Conservation (phyloP, 2,888 invertebrate species). For the Chesias legatella region DNA sequence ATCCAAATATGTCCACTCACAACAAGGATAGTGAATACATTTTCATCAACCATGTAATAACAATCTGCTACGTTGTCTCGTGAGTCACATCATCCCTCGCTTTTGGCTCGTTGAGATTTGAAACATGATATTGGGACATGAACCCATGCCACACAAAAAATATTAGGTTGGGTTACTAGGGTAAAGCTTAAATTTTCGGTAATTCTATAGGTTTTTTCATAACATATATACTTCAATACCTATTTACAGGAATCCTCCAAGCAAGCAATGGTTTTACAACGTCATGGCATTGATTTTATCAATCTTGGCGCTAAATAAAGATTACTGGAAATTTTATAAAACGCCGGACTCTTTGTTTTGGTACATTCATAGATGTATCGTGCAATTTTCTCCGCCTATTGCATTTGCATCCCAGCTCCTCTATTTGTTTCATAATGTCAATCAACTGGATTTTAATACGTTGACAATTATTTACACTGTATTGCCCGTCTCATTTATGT, state of each 20-base stretch:
- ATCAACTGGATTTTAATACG: conserved; percentile 14
- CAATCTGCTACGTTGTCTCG: too few relatives aligned
- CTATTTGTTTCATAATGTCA: conserved; percentile 15
- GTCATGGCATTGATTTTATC: conserved; percentile 10
- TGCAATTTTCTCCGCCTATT: neutral
- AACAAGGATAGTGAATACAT: too few relatives aligned
- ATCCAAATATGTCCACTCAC: too few relatives aligned
- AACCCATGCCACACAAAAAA: too few relatives aligned
- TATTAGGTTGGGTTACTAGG: too few relatives aligned
- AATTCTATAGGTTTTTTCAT: too few relatives aligned
- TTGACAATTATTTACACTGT: conserved; percentile 16
- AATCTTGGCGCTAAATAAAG: conserved; percentile 3
- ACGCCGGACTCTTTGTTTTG: conserved; percentile 12
- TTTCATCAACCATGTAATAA: too few relatives aligned
- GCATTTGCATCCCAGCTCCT: conserved; percentile 11
- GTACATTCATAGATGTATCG: conserved; percentile 1
- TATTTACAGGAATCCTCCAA: conserved; percentile 24
- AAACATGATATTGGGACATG: too few relatives aligned
- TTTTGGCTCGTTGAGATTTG: too few relatives aligned
- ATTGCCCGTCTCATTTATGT: conserved; percentile 10
- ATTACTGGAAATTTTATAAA: conserved; percentile 13
- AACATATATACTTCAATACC: too few relatives aligned
- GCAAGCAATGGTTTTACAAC: conserved; percentile 23
- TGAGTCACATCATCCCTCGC: too few relatives aligned
- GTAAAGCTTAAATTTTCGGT: too few relatives aligned